Base-by-base conservation (phyloP, 1,140 invertebrate species). In the Piezodorus guildinii region DNA sequence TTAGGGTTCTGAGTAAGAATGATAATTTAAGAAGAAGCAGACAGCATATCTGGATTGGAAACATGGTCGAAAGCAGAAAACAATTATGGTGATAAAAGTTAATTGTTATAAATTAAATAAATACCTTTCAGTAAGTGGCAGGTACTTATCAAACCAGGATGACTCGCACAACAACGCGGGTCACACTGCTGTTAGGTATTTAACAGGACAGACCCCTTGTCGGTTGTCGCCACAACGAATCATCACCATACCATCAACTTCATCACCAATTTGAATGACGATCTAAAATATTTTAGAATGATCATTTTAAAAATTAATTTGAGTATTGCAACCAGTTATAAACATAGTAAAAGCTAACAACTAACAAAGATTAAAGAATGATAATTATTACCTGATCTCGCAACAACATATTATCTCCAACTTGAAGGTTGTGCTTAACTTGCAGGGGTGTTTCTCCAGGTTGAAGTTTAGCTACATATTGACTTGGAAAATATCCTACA, bases 401-500 rank as follows among this genome's bases (percentile, higher is more conserved):
- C 19, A 86, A 73, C 10, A 88, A 74, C 62, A 83, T 85, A 43
- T 80, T 79, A 69, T 86, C 83, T 21, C 77, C 80, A 10, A 86
- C 76, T 66, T 86, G 84, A 25, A 88, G 74, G 66, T 85, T 84
- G 52, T 84, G 80, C 0, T 78, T 84, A 44, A 90, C 93, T 78
- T 95, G 92, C 17, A 94, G 77, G 0, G 92, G 88, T 70, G 86
- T 85, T 74, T 96, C 92, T 9, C 91, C 91, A 30, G 89, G 85
- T 73, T 91, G 88, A 19, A 96, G 76, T 70, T 89, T 87, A 49
- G 90, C 91, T 60, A 94, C 92, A 72, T 96, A 96, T 69, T 93
- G 94, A 52, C 91, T 94, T 1, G 93, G 94, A 72, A 96, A 96
- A 75, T 89, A 96, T 21, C 93, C 94, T n/a, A 88, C 81, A 69